Percentiles rank a stretch among this genome's conserved stretches.
Evolutionary conservation across 2,888 invertebrate species (phyloP).

Genomic region (Dynastes hyllus): DNA sequence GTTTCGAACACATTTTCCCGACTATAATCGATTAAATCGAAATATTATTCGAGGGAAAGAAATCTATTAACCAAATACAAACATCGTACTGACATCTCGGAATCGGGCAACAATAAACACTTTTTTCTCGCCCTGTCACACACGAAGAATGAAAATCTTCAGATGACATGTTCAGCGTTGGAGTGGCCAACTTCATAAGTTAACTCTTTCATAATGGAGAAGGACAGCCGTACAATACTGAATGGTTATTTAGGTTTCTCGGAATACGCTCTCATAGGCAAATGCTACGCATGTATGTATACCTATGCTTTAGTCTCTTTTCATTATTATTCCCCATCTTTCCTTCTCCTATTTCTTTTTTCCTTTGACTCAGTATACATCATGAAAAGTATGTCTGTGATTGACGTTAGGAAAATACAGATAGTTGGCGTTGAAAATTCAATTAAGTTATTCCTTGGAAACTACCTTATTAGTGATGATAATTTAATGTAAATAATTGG

Average conservation of each 20-base stretch:
- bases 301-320: constrained; percentile 15
- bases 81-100: constrained; percentile 39
- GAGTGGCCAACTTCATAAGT: constrained; percentile 51
- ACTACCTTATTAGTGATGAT: too few species aligned
- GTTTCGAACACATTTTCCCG: constrained; percentile 9
- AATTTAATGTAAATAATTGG: too few species aligned
- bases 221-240: constrained; percentile 43
- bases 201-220: constrained; percentile 51
- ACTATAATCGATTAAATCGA: constrained; percentile 45
- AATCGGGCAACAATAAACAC: constrained; percentile 45
- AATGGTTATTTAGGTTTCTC: constrained; percentile 47
- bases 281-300: constrained; percentile 22
- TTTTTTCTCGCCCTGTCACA: constrained; percentile 51
- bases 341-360: constrained; percentile 15
- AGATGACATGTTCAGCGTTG: constrained; percentile 49
- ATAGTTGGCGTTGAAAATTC: constrained; percentile 3
- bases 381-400: constrained; percentile 21
- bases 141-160: constrained; percentile 49
- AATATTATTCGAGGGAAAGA: constrained; percentile 38
- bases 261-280: constrained; percentile 40
- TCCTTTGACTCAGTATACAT: constrained; percentile 1
- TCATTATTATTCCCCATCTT: constrained; percentile 10
- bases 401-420: constrained; percentile 28
- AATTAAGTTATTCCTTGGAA: constrained; percentile 36
- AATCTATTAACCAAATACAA: constrained; percentile 47